Evolutionary conservation across 2,888 invertebrate species (phyloP).

Genomic region (Melinaea menophilus): DNA sequence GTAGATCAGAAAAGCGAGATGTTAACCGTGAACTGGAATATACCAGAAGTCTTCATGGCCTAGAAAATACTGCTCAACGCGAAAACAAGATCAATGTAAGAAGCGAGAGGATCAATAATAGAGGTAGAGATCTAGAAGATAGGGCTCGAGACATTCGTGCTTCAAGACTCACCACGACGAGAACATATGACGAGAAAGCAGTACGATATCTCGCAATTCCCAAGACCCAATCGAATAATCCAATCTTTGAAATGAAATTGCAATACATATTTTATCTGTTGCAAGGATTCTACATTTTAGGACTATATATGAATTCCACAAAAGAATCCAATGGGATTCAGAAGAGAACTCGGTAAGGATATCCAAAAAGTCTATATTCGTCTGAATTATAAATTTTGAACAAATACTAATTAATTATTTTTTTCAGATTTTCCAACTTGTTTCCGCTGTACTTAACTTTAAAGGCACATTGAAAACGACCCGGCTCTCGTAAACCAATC

Average conservation of each 20-base stretch:
- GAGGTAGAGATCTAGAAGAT: neutral
- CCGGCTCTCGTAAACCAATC: neutral
- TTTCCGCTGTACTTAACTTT: slow-evolving; percentile 41
- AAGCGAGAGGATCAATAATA: neutral
- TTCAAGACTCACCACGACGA: neutral
- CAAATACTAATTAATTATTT: slow-evolving; percentile 8
- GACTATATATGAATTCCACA: slow-evolving; percentile 48
- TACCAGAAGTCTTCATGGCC: neutral
- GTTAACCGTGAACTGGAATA: neutral
- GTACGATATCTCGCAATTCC: neutral
- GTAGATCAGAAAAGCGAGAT: neutral
- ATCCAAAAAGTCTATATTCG: neutral
- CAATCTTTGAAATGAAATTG: slow-evolving; percentile 41
- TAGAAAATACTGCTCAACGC: too few relatives aligned
- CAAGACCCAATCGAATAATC: neutral
- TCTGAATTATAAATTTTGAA: neutral
- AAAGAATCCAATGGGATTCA: slow-evolving; percentile 26
- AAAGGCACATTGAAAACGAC: slow-evolving; percentile 50
- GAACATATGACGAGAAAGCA: neutral
- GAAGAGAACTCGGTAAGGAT: slow-evolving; percentile 21
- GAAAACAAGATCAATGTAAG: too few relatives aligned
- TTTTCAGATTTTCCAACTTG: slow-evolving; percentile 49
- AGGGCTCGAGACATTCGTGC: neutral
- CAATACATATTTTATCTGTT: slow-evolving; percentile 56
- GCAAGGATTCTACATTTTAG: slow-evolving; percentile 57